Evolutionary conservation across 2,113 vertebrate species (phyloP).

Genomic region (Hemichromis elongatus): DNA sequence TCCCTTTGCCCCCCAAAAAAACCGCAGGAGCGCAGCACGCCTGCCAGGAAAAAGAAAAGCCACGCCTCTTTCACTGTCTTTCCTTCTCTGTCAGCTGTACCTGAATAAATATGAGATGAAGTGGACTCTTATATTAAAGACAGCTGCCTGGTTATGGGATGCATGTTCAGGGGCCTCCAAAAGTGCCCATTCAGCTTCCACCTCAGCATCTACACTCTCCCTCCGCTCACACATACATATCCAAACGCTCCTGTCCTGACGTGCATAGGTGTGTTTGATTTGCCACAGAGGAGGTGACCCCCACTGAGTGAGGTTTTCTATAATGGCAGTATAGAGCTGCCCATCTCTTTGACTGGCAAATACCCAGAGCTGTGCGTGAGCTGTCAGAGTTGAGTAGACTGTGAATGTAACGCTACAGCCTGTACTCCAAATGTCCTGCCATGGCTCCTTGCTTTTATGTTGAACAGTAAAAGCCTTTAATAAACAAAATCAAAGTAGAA

Average conservation of each 20-base stretch:
- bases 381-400: conserved; percentile 17
- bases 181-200: conserved; percentile 54
- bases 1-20: conserved; percentile 62
- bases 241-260: conserved; percentile 17
- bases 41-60: conserved; percentile 67
- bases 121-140: conserved; percentile 72
- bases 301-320: conserved; percentile 25
- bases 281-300: conserved; percentile 25
- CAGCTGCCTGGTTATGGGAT: conserved; percentile 66
- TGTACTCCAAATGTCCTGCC: conserved; percentile 14
- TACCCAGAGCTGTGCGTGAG: conserved; percentile 35
- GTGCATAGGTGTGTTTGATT: conserved; percentile 47
- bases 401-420: conserved; percentile 8
- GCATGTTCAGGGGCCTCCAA: conserved; percentile 48
- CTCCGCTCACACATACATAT: background rate
- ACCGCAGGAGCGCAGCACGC: conserved; percentile 50
- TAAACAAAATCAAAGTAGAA: conserved; percentile 64
- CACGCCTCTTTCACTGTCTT: conserved; percentile 47
- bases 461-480: conserved; percentile 49
- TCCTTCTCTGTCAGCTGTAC: conserved; percentile 62
- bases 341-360: conserved; percentile 43
- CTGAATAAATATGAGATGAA: conserved; percentile 74
- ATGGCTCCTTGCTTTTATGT: conserved; percentile 53
- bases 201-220: background rate
- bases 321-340: conserved; percentile 4